These are phyloP conservation scores for Cryptotermes secundus DNA, from an alignment of 1,140 invertebrate species.

Conservation along the genomic window DNA sequence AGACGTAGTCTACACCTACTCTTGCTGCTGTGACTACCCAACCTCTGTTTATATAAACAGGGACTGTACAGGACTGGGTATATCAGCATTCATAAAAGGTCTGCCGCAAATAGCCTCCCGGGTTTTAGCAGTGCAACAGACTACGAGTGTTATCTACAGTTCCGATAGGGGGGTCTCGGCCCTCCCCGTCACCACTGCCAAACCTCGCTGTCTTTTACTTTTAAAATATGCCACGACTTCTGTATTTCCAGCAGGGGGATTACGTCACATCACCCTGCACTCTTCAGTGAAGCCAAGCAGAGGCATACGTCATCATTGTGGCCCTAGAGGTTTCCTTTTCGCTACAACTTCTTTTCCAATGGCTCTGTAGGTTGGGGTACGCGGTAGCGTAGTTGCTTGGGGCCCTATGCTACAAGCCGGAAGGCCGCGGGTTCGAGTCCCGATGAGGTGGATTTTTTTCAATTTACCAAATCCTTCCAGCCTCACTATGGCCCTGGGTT, in stretches of 20 bases:
- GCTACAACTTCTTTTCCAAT: too few relatives aligned
- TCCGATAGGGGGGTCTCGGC: background rate
- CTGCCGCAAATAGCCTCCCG: background rate
- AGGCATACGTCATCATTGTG: too few relatives aligned
- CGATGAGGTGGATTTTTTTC: too few relatives aligned
- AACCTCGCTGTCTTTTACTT: background rate
- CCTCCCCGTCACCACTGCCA: background rate
- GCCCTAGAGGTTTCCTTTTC: too few relatives aligned
- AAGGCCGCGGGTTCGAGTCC: too few relatives aligned
- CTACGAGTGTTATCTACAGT: background rate
- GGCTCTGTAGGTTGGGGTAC: too few relatives aligned
- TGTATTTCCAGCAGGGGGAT: background rate
- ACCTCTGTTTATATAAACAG: background rate
- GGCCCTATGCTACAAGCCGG: too few relatives aligned
- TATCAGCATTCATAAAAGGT: background rate
- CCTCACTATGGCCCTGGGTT: too few relatives aligned
- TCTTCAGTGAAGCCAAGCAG: too few relatives aligned
- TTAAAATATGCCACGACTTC: background rate
- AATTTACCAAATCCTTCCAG: too few relatives aligned
- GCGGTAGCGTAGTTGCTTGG: too few relatives aligned
- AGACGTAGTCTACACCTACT: too few relatives aligned
- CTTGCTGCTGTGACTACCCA: background rate
- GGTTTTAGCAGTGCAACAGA: background rate
- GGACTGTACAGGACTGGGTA: background rate
- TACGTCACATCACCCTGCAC: background rate